Evolutionary conservation across 1,140 invertebrate genomes (phyloP), one percentile per base, ranked within the genome.

Genomic region (Chrysomallon squamiferum): DNA sequence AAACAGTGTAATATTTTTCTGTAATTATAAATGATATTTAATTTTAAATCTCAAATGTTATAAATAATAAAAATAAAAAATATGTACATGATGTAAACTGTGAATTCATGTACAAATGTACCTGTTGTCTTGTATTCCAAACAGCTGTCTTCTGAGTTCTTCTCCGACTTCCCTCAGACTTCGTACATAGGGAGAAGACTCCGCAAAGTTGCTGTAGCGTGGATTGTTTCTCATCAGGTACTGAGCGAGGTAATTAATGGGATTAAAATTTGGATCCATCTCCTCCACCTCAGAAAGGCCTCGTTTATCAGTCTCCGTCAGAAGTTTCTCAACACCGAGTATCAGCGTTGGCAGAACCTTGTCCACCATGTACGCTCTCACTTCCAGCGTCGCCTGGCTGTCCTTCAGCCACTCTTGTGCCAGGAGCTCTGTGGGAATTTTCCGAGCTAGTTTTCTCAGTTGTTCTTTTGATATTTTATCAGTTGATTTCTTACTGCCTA

Each of bases 161-260:
- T 84, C 80, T 50, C 74, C 66, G 11, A 86, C 77, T 68, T 85
- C 80, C 65, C 84, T 69, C 20, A 84, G 54, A 25, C 78, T 76
- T 59, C 80, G 72, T 1, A 85, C 79, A 74, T 86, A 86, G 0
- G 83, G 79, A 29, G 82, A 85, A 25, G 82, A 78, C 65, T 85
- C 83, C 45, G 77, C 74, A 58, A 85, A 82, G 59, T 84, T 85
- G 71, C 79, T 81, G 62, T 80, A 85, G 54, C 68, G 65, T 59
- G 84, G 85, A 64, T 86, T 86, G 69, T 86, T 86, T 59, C 84
- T 74, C 77, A 86, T 80, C 49, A 86, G 68, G 69, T 84, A 85
- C 68, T 85, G 80, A 27, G 83, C 85, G n/a, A 86, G 62, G 62
- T 75, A 85, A 72, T 86, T 85, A 5, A 86, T 73, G 2, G 85